These are phyloP conservation scores for Drosophila sordidapex DNA, from an alignment of 2,888 invertebrate species.

Conservation along the genomic window DNA sequence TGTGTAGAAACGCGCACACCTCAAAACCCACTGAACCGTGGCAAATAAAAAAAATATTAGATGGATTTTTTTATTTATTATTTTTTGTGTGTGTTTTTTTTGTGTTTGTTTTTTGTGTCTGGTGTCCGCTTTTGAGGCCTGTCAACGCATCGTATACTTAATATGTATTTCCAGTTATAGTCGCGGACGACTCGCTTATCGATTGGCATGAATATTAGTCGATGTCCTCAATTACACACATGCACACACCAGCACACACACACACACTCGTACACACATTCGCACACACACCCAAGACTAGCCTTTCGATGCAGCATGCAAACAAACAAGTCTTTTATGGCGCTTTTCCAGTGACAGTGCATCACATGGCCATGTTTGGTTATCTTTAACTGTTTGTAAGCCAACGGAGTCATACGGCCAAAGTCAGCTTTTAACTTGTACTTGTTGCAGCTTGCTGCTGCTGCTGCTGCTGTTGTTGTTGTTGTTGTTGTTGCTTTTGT, in stretches of 20 bases:
- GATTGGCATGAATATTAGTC: conserved; percentile 78
- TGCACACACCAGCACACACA: conserved; percentile 19
- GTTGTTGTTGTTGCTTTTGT: conserved; percentile 43
- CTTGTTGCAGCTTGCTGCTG: conserved; percentile 34
- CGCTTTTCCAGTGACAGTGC: conserved; percentile 78
- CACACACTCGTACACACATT: conserved; percentile 16
- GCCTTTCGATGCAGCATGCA: conserved; percentile 70
- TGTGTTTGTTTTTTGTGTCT: background rate
- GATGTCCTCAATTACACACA: conserved; percentile 75
- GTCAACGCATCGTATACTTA: conserved; percentile 75
- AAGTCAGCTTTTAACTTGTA: conserved; percentile 30
- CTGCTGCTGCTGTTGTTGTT: conserved; percentile 47
- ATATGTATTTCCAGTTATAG: conserved; percentile 77
- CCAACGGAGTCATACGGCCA: conserved; percentile 53
- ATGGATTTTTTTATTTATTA: conserved; percentile 2
- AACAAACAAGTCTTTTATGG: conserved; percentile 79
- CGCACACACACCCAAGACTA: conserved; percentile 24
- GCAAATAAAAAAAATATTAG: conserved; percentile 24
- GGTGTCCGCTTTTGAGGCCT: conserved; percentile 43
- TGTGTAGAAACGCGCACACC: conserved; percentile 22
- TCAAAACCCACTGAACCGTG: conserved; percentile 70
- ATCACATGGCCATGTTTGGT: conserved; percentile 78
- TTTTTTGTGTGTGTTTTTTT: background rate
- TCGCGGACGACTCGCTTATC: conserved; percentile 66
- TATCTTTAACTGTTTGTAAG: conserved; percentile 78